phyloP scores from a whole-genome alignment of 2,797 vertebrate genomes.

The Parotocinclus haroldoi region DNA sequence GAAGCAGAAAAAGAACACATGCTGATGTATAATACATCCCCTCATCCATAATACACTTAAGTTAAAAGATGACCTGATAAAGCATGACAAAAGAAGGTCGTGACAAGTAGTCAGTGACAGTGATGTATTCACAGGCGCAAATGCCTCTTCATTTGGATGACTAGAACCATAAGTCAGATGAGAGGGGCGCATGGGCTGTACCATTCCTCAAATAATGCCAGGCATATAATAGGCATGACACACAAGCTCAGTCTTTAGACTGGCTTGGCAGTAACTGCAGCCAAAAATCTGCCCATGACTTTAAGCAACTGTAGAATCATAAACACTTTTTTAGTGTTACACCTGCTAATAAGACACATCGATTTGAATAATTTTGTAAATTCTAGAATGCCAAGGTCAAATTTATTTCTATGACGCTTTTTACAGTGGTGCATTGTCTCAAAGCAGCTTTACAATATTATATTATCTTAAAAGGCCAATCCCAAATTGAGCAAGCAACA shows the following conservation, averaged over 20 bases:
- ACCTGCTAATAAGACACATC: no score
- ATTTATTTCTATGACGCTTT: no score
- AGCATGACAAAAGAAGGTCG: conserved; percentile 43
- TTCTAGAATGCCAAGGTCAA: no score
- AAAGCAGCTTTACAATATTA: no score
- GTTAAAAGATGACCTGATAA: conserved; percentile 40
- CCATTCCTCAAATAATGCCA: conserved; percentile 3
- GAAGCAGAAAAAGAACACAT: neutral
- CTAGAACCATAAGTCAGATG: conserved; percentile 10
- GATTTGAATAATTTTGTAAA: no score
- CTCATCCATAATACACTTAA: conserved; percentile 31
- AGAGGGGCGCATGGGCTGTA: neutral
- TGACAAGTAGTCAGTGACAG: conserved; percentile 34
- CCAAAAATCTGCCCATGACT: neutral
- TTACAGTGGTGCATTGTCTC: no score
- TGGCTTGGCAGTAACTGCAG: neutral
- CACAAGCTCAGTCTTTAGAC: neutral
- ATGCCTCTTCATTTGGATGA: conserved; percentile 19
- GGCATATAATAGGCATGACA: neutral
- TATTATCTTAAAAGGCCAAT: no score
- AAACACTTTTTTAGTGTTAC: no score
- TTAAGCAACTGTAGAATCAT: no score
- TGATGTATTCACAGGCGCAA: conserved; percentile 25
- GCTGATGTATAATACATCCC: conserved; percentile 36
- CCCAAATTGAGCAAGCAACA: no score